phyloP scores from a whole-genome alignment of 2,797 vertebrate genomes.

The Tokudaia muenninki region DNA sequence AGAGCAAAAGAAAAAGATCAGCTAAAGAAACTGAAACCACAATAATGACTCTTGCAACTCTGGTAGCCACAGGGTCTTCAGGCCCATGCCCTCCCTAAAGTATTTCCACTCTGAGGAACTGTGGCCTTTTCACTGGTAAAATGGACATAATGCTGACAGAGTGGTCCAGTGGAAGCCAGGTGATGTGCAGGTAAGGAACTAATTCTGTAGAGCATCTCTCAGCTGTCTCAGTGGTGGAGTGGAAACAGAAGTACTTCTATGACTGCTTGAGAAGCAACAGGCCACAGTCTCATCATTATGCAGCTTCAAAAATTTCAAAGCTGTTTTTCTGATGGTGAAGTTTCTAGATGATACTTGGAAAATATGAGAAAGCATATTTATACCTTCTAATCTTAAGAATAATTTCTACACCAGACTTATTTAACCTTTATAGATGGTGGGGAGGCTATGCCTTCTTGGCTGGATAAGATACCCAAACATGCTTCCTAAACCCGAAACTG shows the following conservation, averaged over 20 bases:
- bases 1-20: constrained; percentile 33
- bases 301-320: neutral
- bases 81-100: neutral
- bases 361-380: constrained; percentile 34
- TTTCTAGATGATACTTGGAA: constrained; percentile 53
- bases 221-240: neutral
- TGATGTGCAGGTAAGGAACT: neutral
- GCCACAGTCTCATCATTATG: neutral
- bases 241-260: neutral
- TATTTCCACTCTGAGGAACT: neutral
- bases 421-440: neutral
- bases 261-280: neutral
- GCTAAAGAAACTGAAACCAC: constrained; percentile 43
- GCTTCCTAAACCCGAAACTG: neutral
- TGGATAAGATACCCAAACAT: neutral
- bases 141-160: neutral
- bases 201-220: neutral
- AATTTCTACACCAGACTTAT: neutral
- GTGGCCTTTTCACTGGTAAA: neutral
- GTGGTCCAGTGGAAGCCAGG: neutral
- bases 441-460: neutral
- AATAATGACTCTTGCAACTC: neutral
- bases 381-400: constrained; percentile 10
- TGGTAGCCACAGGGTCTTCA: neutral
- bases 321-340: constrained; percentile 8